Evolutionary conservation across 2,797 vertebrate genomes (phyloP), one percentile per base, ranked within the genome.

Genomic region (Lithobates pipiens): DNA sequence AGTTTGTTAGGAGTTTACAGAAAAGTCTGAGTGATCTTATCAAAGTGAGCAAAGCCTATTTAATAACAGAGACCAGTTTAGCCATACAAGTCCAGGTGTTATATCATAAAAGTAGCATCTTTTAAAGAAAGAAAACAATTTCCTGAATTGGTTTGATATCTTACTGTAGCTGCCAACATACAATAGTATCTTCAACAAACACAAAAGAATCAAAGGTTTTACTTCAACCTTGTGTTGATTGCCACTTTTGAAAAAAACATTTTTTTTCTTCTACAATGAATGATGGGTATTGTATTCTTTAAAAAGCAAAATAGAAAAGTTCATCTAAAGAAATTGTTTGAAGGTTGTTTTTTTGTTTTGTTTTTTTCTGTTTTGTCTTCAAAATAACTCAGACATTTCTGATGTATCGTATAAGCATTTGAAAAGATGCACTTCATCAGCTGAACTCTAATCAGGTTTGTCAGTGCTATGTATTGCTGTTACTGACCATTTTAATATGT

Each of bases 401-500:
- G 18, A 57, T 80, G 34, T 25, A 80, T 70, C 25, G 16, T 44
- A 80, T 27, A 76, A 70, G 72, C 77, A 75, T 70, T 74, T 46
- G 39, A 74, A 80, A 85, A 80, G 32, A 80, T 68, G 65, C 44
- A 71, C 77, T 86, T 71, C 27, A 77, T 50, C 50, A 44, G 63
- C 73, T 77, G 72, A 77, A 82, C 79, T 75, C 61, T 75, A 74
- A 83, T 42, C 70, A 78, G 71, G 76, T 79, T 83, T 87, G 81
- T 83, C 81, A 84, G 65, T 75, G 78, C 63, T 11, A 80, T 68
- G 71, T 75, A 87, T 34, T 39, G 76, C 81, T 79, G 86, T 72
- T 83, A 68, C 81, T 87, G 86, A 76, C 86, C 86, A 80, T 80
- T 87, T 82, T 87, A 83, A 86, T 87, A 63, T 87, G 86, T 84